Base-by-base conservation (phyloP, 2,888 invertebrate species). In the Drosophila subquinaria region DNA sequence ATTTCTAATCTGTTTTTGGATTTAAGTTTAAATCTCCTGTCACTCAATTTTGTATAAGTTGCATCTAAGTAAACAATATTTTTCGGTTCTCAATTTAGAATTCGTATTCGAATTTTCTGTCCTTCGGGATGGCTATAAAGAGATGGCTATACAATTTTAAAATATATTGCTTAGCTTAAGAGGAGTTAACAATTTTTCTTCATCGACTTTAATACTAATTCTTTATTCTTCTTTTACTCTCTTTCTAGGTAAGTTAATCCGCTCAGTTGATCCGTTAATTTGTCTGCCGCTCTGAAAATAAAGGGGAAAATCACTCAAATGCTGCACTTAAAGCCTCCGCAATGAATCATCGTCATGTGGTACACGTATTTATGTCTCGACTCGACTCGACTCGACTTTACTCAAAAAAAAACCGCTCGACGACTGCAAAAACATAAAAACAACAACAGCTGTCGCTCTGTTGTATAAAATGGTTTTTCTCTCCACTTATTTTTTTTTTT, bases 211-310 rank as follows among this genome's bases (percentile, higher is more conserved):
- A 8, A 17, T 17, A 65, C 73, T 80, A 74, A 83, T 82, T 72
- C 47, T 30, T 30, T 50, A 42, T n/a, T 6, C 4, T 50, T 52
- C 35, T 42, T 13, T 20, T 42, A 2, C 3, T 77, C 30, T 74
- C 72, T 70, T 79, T 81, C n/a, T 50, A 81, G 81, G 81, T 81
- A 81, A 81, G 81, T 80, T 47, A 27, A 8, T 30, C 20, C 56
- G 33, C 15, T 36, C 30, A 15, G 33, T 42, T 42, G 47, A 23
- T 43, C 33, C 42, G 72, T 50, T 59, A 66, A 66, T 60, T 56
- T 56, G 55, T 40, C 47, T 60, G 47, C 23, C 23, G 23, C 23
- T 27, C 45, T 20, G 23, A 27, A 33, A 42, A 55, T 10, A 6
- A 51, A 20, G 13, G 36, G 4, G 17, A 42, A 23, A 53, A 57